Conservation (phyloP, 2,113 vertebrate genomes). For the Hypocryptadius cinnamomeus region DNA sequence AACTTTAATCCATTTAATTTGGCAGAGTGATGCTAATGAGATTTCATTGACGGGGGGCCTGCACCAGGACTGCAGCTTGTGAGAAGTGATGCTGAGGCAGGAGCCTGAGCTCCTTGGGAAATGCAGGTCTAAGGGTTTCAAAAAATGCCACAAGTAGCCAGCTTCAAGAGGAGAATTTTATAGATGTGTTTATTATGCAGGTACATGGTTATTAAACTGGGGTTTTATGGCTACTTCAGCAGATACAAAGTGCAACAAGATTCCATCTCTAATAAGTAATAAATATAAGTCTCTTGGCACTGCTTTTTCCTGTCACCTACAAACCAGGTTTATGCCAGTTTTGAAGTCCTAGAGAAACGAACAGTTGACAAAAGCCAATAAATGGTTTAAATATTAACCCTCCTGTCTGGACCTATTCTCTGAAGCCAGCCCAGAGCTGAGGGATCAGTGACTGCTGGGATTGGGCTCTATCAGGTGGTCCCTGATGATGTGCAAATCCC, state of each 20-base stretch:
- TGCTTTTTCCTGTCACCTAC: not conserved
- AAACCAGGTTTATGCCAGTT: not conserved
- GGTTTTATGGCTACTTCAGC: not conserved
- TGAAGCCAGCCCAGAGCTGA: not conserved
- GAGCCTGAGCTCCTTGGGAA: not conserved
- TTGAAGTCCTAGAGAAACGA: not conserved
- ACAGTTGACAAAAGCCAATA: not conserved
- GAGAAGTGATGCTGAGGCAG: not conserved
- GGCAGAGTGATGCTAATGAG: slow-evolving; percentile 37
- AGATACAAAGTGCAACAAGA: not conserved
- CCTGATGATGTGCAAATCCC: not conserved
- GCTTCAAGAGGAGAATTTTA: not conserved
- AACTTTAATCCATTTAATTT: slow-evolving; percentile 43
- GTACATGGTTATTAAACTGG: not conserved
- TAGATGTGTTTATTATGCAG: not conserved
- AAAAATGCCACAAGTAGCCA: not conserved
- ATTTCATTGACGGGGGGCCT: not conserved
- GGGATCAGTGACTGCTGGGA: not conserved
- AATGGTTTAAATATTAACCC: not conserved
- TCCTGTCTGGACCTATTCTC: not conserved
- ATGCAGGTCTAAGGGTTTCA: not conserved
- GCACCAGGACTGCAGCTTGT: not conserved
- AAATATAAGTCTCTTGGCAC: not conserved
- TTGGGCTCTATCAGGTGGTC: not conserved
- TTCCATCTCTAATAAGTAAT: not conserved